Percentiles rank a stretch among this genome's conserved stretches.
Evolutionary conservation across 2,888 invertebrate genomes (phyloP).

Genomic region (Clostera curtula): DNA sequence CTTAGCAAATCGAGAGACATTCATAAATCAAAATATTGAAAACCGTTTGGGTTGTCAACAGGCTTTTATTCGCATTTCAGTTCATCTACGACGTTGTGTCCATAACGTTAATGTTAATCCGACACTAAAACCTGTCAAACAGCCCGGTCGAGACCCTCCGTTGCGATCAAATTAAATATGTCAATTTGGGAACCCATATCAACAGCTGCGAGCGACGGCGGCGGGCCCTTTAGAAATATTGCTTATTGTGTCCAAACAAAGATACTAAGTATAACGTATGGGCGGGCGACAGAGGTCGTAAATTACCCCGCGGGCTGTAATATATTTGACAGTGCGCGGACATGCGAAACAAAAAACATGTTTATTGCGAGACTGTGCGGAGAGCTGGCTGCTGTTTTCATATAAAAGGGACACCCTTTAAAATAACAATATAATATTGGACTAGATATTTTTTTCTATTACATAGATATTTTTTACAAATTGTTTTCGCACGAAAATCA

Average conservation of each 20-base stretch:
- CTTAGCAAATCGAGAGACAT: too few species aligned
- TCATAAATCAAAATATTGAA: too few species aligned
- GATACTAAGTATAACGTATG: conserved; percentile 76
- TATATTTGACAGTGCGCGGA: conserved; percentile 75
- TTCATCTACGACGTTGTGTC: conserved; percentile 58
- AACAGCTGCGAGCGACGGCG: conserved; percentile 72
- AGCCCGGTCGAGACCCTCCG: conserved; percentile 58
- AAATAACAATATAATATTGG: too few species aligned
- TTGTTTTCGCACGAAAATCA: too few species aligned
- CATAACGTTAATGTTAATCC: conserved; percentile 58
- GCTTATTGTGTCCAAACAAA: conserved; percentile 76
- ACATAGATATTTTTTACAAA: too few species aligned
- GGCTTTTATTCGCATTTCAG: conserved; percentile 33
- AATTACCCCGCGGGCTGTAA: conserved; percentile 73
- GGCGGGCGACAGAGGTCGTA: conserved; percentile 72
- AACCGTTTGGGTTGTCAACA: conserved; percentile 59
- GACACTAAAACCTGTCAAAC: conserved; percentile 74
- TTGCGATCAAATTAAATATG: conserved; percentile 75
- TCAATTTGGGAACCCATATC: conserved; percentile 75
- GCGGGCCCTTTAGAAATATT: conserved; percentile 71
- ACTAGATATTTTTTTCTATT: too few species aligned
- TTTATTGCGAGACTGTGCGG: conserved; percentile 72
- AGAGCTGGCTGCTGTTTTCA: conserved; percentile 36
- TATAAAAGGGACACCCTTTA: too few species aligned
- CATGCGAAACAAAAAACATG: conserved; percentile 74